Evolutionary conservation across 2,888 invertebrate genomes (phyloP), one percentile per base, ranked within the genome.

Genomic region (Diaprepes abbreviatus): DNA sequence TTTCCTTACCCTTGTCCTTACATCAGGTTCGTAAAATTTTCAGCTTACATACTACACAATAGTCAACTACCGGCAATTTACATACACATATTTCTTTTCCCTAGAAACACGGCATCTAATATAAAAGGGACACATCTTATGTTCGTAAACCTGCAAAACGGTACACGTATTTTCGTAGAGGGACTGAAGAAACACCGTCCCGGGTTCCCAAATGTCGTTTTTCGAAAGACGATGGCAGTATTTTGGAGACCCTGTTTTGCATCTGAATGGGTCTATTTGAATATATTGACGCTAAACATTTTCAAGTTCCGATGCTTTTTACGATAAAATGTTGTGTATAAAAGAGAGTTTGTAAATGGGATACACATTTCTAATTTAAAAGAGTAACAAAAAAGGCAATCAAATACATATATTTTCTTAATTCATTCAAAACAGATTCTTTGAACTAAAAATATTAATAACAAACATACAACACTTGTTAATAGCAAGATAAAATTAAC

Each of bases 191-290:
- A 62, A 63, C 62, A 60, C 19, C 31, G 45, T 54, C 63, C 43
- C 63, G 57, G 48, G 54, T 40, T 68, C 63, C 68, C 68, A 62
- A 80, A 82, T 76, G 76, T 74, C 79, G 78, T 81, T 77, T 76
- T 80, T 79, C 79, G 78, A 74, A 60, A 70, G 77, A 73, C 72
- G 74, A 75, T 66, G 75, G 77, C 77, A 76, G 76, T 77, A 77
- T 73, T 80, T 80, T 76, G 75, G 78, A 36, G 54, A 43, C 48
- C 48, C 63, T 68, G 68, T 68, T 82, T 80, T 81, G 82, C 81
- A 82, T 82, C 79, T 79, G 80, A 82, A 82, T 81, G 74, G 78
- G 76, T 76, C 79, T 74, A 78, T 81, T 80, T 78, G 78, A 76
- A 80, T 77, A 79, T 78, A 79, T 79, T 77, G 78, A 78, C 76